A percentile compares a stretch with the other conserved stretches of the same genome.
phyloP scores from a whole-genome alignment of 2,888 invertebrate species.

The Minunthozetes semirufus region DNA sequence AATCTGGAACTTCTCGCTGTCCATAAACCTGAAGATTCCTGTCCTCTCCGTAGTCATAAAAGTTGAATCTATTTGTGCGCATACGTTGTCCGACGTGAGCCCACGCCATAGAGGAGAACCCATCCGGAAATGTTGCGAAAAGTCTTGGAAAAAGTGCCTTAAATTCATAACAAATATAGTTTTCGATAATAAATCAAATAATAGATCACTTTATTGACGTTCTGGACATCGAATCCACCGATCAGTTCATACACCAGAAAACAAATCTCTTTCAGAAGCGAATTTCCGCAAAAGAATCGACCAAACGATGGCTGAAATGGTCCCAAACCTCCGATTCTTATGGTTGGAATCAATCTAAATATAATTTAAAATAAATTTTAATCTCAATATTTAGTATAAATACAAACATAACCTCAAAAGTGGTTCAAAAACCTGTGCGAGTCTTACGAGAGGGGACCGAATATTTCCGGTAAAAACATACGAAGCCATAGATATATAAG shows the following conservation, averaged over 20 bases:
- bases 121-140: background rate
- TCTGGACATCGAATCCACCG: conserved; percentile 21
- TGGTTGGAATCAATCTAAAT: background rate
- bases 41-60: conserved; percentile 20
- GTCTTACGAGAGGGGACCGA: conserved; percentile 4
- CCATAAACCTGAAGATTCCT: conserved; percentile 16
- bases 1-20: background rate
- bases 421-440: background rate
- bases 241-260: background rate
- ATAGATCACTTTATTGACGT: conserved; percentile 8
- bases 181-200: no score
- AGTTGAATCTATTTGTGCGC: background rate
- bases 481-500: conserved; percentile 30
- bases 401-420: background rate
- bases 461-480: conserved; percentile 29
- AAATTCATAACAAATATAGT: background rate
- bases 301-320: conserved; percentile 12
- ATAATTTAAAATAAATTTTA: background rate
- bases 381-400: background rate
- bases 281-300: conserved; percentile 32
- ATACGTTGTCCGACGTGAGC: conserved; percentile 15
- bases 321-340: background rate
- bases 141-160: background rate
- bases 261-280: conserved; percentile 16
- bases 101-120: background rate